Evolutionary conservation across 2,888 invertebrate genomes (phyloP).

Genomic region (Dromius quadrimaculatus): DNA sequence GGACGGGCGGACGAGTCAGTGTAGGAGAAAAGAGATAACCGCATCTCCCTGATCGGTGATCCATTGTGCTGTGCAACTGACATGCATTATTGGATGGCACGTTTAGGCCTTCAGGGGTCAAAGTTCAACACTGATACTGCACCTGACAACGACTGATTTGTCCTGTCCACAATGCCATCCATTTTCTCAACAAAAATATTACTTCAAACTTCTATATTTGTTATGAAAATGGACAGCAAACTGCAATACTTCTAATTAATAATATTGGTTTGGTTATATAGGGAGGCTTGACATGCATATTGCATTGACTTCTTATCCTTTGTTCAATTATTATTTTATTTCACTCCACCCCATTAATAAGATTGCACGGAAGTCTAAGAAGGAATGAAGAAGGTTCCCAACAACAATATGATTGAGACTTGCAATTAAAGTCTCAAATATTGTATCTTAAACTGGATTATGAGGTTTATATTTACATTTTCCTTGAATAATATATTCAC

Average conservation of each 20-base stretch:
- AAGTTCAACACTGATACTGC: constrained; percentile 7
- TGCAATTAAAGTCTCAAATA: background rate
- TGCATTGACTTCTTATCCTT: too few relatives aligned
- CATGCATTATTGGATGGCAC: background rate
- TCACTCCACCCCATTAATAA: background rate
- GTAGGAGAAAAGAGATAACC: too few relatives aligned
- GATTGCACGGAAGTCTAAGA: background rate
- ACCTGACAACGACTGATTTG: background rate
- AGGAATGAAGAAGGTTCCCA: background rate
- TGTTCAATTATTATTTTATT: too few relatives aligned
- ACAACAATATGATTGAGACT: background rate
- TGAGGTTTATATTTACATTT: background rate
- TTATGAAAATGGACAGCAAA: background rate
- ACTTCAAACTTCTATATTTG: background rate
- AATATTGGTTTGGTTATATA: background rate
- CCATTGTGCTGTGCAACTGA: background rate
- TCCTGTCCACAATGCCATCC: background rate
- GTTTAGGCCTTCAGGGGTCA: background rate
- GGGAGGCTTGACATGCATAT: constrained; percentile 3
- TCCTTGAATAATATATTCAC: too few relatives aligned
- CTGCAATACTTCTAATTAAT: background rate
- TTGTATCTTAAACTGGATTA: constrained; percentile 3
- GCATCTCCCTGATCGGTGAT: constrained; percentile 1
- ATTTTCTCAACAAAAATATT: background rate
- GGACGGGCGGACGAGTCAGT: too few relatives aligned